Base-by-base conservation (phyloP, 2,888 invertebrate genomes). In the Megaustenia siamemsis region DNA sequence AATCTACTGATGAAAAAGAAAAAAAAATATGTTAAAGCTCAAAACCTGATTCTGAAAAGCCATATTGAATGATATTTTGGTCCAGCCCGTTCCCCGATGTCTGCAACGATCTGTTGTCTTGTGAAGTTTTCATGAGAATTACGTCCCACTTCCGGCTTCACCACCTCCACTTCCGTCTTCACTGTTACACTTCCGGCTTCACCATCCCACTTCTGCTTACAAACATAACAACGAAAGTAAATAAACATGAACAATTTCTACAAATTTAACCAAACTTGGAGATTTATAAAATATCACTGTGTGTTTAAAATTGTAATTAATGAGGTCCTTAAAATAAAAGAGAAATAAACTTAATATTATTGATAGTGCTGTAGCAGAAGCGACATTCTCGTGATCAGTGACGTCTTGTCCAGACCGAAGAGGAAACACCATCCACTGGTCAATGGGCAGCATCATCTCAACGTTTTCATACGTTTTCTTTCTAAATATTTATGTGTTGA, bases 321-420 rank as follows among this genome's bases (percentile, higher is more conserved):
- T 32, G 24, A 12, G 28, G 1, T 15, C 28, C 28, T n/a, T n/a
- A n/a, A n/a, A n/a, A n/a, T n/a, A 21, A 5, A 21, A 32, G 8
- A 35, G 0, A 32, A 73, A 21, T n/a, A 75, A 76, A 45, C 0
- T 24, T 49, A 76, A 66, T 83, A 76, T 83, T 83, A 76, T 76
- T 75, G 28, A 69, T 56, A 43, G 32, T 77, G 24, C 28, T n/a
- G 21, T 0, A 32, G 40, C 40, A 4, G 43, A 79, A 84, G 78
- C 84, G 73, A 45, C 35, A 43, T 79, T 32, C 84, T 84, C 84
- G 84, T 84, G 84, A 84, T 73, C 84, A 63, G 56, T 84, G 84
- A 84, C 84, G 84, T 84, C 77, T 45, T 63, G n/a, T 1, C 40
- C 35, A 56, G 68, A 68, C 66, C 35, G 53, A 78, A 77, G 68